Evolutionary conservation across 2,797 vertebrate genomes (phyloP), one percentile per base, ranked within the genome.

Genomic region (Phataginus tricuspis): DNA sequence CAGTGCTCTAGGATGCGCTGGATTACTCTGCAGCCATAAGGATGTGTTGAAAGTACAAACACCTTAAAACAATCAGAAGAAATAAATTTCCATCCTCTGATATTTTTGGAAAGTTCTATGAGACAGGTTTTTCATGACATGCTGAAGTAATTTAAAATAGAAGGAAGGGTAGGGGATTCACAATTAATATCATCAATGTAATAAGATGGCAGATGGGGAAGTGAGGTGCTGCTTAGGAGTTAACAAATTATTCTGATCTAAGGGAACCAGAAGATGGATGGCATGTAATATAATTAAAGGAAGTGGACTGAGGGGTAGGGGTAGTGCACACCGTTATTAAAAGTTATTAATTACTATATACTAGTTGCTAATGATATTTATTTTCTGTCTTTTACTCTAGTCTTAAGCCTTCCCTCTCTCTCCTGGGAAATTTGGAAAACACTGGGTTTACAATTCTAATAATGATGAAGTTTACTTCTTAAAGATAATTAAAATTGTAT

Each of bases 1-100:
- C 99, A 99, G 97, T 99, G 99, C 96, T 99, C 99, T 97, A 99
- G 98, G 97, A 99, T 99, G 97, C 99, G 99, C 96, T 99, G 99
- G 97, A 99, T 99, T 37, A 99, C 99, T 98, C 99, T 99, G 98
- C 99, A 99, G 97, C 99, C 99, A 4, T 99, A 99, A 0, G 99
- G 99, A 96, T 99, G 99, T 96, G 99, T 99, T 94, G 99, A 99
- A 89, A 99, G 99, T 94, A 99, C 99, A 98, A 99, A 99, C 25
- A 99, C 99, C 99, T 99, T 97, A 69, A 98, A 96, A 97, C 0
- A 90, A 95, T 90, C 19, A 45, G 15, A 86, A 84, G 49, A 94
- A 90, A 68, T 59, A 80, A 66, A 91, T 34, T 29, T 84, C 25
- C 29, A 90, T 91, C 85, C 63, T 69, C 77, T 71, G 29, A 53